phyloP scores from a whole-genome alignment of 2,113 vertebrate genomes.

The Pachypanchax playfairii region DNA sequence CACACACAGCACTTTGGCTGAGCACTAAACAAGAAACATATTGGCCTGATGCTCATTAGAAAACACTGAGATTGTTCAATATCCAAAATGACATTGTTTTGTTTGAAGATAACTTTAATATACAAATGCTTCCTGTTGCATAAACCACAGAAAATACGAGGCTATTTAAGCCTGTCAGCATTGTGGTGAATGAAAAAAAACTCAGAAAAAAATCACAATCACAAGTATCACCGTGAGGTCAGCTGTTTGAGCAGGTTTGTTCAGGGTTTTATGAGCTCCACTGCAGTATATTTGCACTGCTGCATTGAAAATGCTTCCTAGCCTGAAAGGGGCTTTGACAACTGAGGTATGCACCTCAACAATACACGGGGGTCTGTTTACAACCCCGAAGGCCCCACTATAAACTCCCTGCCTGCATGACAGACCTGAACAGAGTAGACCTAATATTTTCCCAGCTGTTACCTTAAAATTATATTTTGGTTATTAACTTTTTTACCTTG shows the following conservation, averaged over 20 bases:
- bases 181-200: too few species aligned
- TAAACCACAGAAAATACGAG: constrained; percentile 28
- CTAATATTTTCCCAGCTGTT: constrained; percentile 29
- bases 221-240: constrained; percentile 54
- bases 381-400: constrained; percentile 61
- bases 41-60: constrained; percentile 35
- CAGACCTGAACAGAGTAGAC: constrained; percentile 16
- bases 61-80: constrained; percentile 47
- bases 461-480: constrained; percentile 42
- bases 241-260: constrained; percentile 52
- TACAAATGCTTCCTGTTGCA: constrained; percentile 51
- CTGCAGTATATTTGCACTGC: constrained; percentile 65
- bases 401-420: constrained; percentile 55
- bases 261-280: constrained; percentile 70
- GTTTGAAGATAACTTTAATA: constrained; percentile 29
- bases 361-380: constrained; percentile 74
- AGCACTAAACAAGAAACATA: constrained; percentile 61
- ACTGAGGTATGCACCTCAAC: constrained; percentile 63
- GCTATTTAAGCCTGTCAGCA: constrained; percentile 31
- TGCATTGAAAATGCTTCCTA: constrained; percentile 62
- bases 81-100: constrained; percentile 41
- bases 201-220: too few species aligned
- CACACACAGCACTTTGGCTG: constrained; percentile 51
- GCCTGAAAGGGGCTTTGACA: constrained; percentile 58
- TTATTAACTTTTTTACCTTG: constrained; percentile 53